Conservation (phyloP, 2,113 vertebrate genomes). For the Chaenocephalus aceratus region DNA sequence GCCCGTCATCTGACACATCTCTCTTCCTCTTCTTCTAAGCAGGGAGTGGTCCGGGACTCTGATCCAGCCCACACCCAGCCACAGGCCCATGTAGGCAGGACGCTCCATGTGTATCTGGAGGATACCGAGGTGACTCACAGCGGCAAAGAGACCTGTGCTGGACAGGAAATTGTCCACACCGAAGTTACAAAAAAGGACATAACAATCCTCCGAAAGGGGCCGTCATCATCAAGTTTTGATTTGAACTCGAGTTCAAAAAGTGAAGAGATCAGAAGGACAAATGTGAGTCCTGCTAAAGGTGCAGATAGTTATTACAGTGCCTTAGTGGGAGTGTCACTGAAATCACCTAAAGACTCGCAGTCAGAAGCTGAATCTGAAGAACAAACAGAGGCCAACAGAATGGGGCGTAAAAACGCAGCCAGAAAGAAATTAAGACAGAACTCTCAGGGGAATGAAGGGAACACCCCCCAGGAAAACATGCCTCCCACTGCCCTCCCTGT, state of each 20-base stretch:
- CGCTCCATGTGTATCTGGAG: constrained; percentile 77
- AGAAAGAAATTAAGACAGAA: constrained; percentile 66
- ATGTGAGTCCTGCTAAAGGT: constrained; percentile 23
- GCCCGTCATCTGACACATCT: constrained; percentile 74
- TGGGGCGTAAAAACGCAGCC: constrained; percentile 78
- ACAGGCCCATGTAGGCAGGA: constrained; percentile 54
- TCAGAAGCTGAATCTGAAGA: constrained; percentile 41
- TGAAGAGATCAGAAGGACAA: constrained; percentile 34
- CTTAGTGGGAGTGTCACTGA: constrained; percentile 61
- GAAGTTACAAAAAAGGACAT: constrained; percentile 64
- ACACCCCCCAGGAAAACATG: constrained; percentile 41
- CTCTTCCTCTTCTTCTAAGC: constrained; percentile 36
- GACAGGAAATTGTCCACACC: constrained; percentile 47
- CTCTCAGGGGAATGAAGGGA: constrained; percentile 64
- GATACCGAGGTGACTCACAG: constrained; percentile 72
- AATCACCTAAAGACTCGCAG: constrained; percentile 46
- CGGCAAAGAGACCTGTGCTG: constrained; percentile 10
- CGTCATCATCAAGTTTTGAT: constrained; percentile 34
- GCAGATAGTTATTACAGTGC: constrained; percentile 37
- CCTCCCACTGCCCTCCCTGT: constrained; percentile 21
- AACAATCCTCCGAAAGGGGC: constrained; percentile 45
- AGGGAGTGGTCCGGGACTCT: constrained; percentile 58
- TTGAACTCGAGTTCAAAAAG: constrained; percentile 15
- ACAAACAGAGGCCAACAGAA: constrained; percentile 55
- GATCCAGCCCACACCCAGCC: constrained; percentile 46